phyloP scores from a whole-genome alignment of 2,888 invertebrate genomes.

The Mimas tiliae region DNA sequence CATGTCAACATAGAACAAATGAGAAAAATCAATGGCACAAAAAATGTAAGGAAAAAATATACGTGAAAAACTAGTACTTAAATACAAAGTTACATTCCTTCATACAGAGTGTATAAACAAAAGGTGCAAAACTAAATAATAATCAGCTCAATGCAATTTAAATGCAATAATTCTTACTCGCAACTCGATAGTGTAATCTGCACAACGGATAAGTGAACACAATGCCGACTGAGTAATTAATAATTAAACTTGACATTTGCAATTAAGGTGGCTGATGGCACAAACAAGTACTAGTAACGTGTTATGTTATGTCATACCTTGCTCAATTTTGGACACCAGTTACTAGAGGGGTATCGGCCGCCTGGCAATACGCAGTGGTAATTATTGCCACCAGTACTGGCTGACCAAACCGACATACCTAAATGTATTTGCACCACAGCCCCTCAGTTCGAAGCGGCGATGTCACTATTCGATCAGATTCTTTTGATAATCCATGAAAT shows the following conservation, averaged over 20 bases:
- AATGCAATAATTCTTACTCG: slow-evolving; percentile 25
- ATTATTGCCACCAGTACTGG: slow-evolving; percentile 86
- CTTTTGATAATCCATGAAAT: slow-evolving; percentile 5
- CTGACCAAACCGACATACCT: slow-evolving; percentile 90
- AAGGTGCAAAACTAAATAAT: slow-evolving; percentile 31
- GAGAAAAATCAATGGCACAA: not conserved
- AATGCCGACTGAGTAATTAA: slow-evolving; percentile 26
- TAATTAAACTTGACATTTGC: slow-evolving; percentile 27
- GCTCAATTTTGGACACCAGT: slow-evolving; percentile 78
- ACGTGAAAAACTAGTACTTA: not conserved
- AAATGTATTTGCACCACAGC: slow-evolving; percentile 74
- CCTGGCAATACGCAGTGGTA: slow-evolving; percentile 71
- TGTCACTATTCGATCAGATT: slow-evolving; percentile 56
- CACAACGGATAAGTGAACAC: slow-evolving; percentile 28
- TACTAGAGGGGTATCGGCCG: slow-evolving; percentile 74
- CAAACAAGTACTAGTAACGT: slow-evolving; percentile 40
- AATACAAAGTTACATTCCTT: not conserved
- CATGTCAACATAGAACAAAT: slow-evolving; percentile 4
- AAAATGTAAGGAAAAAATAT: not conserved
- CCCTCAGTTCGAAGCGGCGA: slow-evolving; percentile 70
- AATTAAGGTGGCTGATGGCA: slow-evolving; percentile 28
- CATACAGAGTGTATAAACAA: slow-evolving; percentile 14
- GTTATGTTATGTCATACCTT: slow-evolving; percentile 69
- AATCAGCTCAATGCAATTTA: slow-evolving; percentile 22
- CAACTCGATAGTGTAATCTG: slow-evolving; percentile 25